Base-by-base conservation (phyloP, 2,113 vertebrate species). In the Microtus ochrogaster region DNA sequence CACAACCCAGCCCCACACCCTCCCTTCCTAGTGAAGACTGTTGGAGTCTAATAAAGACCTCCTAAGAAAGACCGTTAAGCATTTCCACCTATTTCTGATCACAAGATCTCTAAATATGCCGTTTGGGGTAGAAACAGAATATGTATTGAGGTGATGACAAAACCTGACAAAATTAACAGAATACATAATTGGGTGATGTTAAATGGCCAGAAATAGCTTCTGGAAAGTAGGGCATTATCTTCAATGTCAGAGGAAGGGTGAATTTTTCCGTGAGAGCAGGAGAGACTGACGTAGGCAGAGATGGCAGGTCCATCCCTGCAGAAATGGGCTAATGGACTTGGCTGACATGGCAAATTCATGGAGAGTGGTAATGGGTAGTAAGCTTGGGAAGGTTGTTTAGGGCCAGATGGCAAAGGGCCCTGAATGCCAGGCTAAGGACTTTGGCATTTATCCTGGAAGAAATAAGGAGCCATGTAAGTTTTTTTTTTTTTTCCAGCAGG, bases 351-450 rank as follows among this genome's bases (percentile, higher is more conserved):
- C 68, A 96, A 96, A 78, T 79, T 85, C 95, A 84, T 4, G 19
- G 55, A 91, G 85, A 73, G 81, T 66, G 47, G 72, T 95, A 92
- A 95, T 70, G 79, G 77, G 90, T 81, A 66, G 83, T 44, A 85
- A 61, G 47, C 93, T 68, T 97, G 94, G 79, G 78, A 96, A 94
- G 77, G 77, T 94, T 89, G 89, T 63, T 90, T 65, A 89, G 77
- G 77, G 65, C 96, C 97, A 98, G 85, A 97, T 97, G 91, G 95
- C 91, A 63, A 95, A 97, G 28, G 89, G 92, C 82, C 94, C 95
- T 96, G 97, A 97, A 97, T 73, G 82, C 88, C 95, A 96, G 92
- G 63, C 30, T 52, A 92, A 96, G 78, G 77, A 89, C 77, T 74
- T 97, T 96, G 97, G 94, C 81, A 7, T 92, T 88, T 63, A 86